Evolutionary conservation across 2,797 vertebrate species (phyloP).

Genomic region (Halcyon smyrnensis): DNA sequence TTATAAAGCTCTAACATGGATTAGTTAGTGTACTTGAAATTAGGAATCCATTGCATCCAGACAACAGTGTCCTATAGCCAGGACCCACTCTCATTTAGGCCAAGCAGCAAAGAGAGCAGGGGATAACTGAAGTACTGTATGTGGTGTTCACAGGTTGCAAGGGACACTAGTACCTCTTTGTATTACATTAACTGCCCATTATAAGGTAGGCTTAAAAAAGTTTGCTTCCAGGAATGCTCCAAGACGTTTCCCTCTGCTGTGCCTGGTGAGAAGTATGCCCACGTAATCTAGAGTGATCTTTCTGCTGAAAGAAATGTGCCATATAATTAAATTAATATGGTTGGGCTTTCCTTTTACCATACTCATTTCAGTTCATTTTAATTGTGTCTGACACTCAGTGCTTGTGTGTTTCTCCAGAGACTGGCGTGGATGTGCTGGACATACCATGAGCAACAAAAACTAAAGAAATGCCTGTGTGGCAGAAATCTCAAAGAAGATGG

Average conservation of each 20-base stretch:
- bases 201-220: neutral
- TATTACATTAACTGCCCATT: neutral
- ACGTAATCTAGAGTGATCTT: neutral
- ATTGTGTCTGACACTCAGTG: neutral
- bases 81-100: neutral
- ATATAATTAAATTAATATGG: neutral
- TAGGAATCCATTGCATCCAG: neutral
- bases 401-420: neutral
- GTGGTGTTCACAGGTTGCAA: neutral
- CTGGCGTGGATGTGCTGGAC: neutral
- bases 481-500: neutral
- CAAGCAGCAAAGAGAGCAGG: neutral
- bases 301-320: neutral
- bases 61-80: rapidly evolving
- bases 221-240: neutral
- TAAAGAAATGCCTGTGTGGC: neutral
- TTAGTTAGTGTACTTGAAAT: neutral
- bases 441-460: neutral
- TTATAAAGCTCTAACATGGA: neutral
- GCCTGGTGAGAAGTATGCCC: neutral
- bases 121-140: neutral
- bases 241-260: neutral
- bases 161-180: neutral
- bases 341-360: neutral
- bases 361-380: neutral